Conservation (phyloP, 1,140 invertebrate species). For the Araneus ventricosus region DNA sequence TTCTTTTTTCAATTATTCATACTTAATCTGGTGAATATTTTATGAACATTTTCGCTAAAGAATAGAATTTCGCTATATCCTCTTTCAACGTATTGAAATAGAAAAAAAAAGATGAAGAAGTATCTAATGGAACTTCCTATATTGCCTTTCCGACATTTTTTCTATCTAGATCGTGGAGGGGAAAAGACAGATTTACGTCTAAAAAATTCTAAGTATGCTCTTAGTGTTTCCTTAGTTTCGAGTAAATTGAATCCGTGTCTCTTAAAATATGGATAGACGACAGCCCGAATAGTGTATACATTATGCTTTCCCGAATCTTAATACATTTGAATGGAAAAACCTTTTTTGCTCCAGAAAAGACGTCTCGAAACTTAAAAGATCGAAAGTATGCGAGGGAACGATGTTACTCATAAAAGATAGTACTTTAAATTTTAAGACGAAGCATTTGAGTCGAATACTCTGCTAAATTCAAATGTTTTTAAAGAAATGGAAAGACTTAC, state of each 20-base stretch:
- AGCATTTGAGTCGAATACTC: not conserved
- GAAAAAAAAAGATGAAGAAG: too few relatives aligned
- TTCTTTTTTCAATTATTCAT: too few relatives aligned
- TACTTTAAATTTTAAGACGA: slow-evolving; percentile 13
- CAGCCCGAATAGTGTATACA: not conserved
- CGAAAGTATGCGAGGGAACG: not conserved
- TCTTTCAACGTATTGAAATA: too few relatives aligned
- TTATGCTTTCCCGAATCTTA: not conserved
- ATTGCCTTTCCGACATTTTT: not conserved
- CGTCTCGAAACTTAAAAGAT: not conserved
- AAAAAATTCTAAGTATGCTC: not conserved
- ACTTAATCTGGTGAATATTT: not conserved
- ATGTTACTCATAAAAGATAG: not conserved
- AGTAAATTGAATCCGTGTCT: slow-evolving; percentile 14
- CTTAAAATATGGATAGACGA: slow-evolving; percentile 20
- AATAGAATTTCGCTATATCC: too few relatives aligned
- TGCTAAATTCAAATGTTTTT: not conserved
- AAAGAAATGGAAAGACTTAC: not conserved
- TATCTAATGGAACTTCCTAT: not conserved
- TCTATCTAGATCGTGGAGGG: too few relatives aligned
- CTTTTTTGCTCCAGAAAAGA: not conserved
- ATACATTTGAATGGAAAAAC: not conserved
- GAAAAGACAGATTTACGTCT: too few relatives aligned
- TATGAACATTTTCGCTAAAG: not conserved
- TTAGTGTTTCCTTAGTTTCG: not conserved